Percentiles rank a stretch among this genome's conserved stretches.
Conservation (phyloP, 1,140 invertebrate species). For the Hormaphis cornu region DNA sequence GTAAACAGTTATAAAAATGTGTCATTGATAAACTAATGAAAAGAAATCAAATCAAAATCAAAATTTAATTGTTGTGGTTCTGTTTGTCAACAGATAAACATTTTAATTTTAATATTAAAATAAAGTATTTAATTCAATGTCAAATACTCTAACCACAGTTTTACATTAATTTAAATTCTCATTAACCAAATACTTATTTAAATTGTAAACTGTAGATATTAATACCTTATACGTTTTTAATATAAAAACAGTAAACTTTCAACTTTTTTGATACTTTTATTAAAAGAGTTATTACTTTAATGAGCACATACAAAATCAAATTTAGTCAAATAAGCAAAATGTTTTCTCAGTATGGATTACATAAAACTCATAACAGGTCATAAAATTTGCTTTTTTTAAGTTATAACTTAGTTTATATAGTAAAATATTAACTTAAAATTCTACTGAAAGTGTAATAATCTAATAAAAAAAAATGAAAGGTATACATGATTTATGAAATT, state of each 20-base stretch:
- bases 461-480: background rate
- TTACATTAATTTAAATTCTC: background rate
- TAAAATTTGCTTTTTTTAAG: background rate
- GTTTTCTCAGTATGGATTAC: background rate
- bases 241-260: background rate
- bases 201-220: background rate
- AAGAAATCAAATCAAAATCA: background rate
- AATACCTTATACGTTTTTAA: background rate
- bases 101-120: too few species aligned
- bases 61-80: background rate
- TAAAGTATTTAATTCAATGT: too few species aligned
- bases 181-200: background rate
- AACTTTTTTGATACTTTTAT: background rate
- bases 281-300: background rate
- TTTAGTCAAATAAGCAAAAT: slow-evolving; percentile 7
- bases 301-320: background rate
- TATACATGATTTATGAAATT: background rate
- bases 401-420: background rate
- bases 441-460: background rate
- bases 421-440: slow-evolving; percentile 17
- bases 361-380: background rate
- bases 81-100: background rate
- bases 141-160: too few species aligned
- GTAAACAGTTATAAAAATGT: background rate
- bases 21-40: background rate